phyloP scores from a whole-genome alignment of 2,888 invertebrate species.

The Ophonus ardosiacus region DNA sequence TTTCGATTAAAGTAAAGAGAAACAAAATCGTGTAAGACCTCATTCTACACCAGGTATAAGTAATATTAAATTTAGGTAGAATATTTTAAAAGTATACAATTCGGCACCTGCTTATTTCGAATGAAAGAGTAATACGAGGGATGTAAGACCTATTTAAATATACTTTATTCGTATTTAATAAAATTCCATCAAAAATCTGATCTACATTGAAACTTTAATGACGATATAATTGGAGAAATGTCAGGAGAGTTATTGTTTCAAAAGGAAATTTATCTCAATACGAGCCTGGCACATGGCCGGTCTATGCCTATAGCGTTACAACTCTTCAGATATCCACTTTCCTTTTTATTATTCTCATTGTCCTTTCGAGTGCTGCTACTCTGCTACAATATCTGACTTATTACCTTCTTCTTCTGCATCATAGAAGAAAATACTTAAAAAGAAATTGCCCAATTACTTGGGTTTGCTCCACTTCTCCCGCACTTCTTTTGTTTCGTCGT shows the following conservation, averaged over 20 bases:
- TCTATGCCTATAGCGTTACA: constrained; percentile 24
- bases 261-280: neutral
- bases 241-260: neutral
- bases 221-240: neutral
- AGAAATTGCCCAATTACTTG: constrained; percentile 52
- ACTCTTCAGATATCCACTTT: constrained; percentile 52
- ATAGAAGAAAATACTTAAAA: constrained; percentile 52
- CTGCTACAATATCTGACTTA: constrained; percentile 57
- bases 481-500: constrained; percentile 45
- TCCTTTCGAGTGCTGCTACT: constrained; percentile 54
- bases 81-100: no score
- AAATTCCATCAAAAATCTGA: neutral
- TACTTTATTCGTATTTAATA: neutral
- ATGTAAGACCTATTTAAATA: neutral
- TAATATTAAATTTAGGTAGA: no score
- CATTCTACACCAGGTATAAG: no score
- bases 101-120: no score
- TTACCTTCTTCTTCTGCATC: constrained; percentile 53
- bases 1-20: no score
- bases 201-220: neutral
- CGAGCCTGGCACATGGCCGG: neutral
- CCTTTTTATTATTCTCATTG: constrained; percentile 51
- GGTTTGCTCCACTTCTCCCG: constrained; percentile 40
- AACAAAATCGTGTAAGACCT: no score
- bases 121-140: neutral